phyloP scores from a whole-genome alignment of 2,888 invertebrate species.

The Sympetrum striolatum region DNA sequence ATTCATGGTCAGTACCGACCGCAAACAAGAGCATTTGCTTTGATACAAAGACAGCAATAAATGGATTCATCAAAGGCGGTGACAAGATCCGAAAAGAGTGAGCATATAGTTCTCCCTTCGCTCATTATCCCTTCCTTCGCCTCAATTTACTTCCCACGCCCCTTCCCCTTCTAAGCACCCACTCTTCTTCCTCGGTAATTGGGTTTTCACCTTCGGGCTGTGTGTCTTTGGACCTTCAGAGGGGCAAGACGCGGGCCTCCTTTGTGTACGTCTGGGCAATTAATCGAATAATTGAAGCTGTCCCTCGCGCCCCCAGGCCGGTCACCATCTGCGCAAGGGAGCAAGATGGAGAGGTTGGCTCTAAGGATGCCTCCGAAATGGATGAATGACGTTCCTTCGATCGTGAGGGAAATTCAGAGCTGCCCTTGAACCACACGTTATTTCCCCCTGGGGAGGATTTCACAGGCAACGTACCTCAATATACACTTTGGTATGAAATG shows the following conservation, averaged over 20 bases:
- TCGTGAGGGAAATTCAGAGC: neutral
- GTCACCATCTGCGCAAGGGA: neutral
- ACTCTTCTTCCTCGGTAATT: neutral
- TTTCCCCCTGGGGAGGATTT: too few relatives aligned
- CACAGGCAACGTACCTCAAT: too few relatives aligned
- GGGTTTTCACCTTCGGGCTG: neutral
- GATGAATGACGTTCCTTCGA: neutral
- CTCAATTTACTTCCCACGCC: neutral
- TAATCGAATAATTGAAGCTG: slow-evolving; percentile 42
- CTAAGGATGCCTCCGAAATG: neutral
- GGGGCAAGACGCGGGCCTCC: neutral
- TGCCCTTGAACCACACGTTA: too few relatives aligned
- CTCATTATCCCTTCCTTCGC: neutral
- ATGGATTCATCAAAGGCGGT: too few relatives aligned
- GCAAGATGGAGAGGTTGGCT: neutral
- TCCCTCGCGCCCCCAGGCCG: neutral
- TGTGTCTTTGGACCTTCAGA: neutral
- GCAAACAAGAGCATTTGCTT: too few relatives aligned
- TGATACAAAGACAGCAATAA: too few relatives aligned
- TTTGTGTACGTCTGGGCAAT: slow-evolving; percentile 25
- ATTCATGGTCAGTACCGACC: too few relatives aligned
- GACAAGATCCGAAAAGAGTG: neutral
- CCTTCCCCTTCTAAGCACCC: neutral
- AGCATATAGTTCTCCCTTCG: neutral
- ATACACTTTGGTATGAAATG: too few relatives aligned